Conservation (phyloP, 2,797 vertebrate species). For the Tiaroga cobitis region DNA sequence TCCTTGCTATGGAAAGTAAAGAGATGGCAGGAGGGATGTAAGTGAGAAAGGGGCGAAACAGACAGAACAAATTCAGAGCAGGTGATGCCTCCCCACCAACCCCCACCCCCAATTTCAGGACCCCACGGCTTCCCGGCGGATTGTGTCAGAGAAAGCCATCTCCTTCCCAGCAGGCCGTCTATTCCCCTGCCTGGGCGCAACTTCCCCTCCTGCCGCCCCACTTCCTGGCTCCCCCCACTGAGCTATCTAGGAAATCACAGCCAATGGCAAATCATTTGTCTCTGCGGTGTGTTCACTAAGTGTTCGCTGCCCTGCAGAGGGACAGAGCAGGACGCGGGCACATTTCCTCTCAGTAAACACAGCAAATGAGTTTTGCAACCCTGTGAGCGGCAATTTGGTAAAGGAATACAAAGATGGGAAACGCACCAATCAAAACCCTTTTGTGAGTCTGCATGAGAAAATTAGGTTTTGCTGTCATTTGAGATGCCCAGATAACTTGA, state of each 20-base stretch:
- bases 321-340: constrained; percentile 26
- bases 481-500: constrained; percentile 18
- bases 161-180: constrained; percentile 78
- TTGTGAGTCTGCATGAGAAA: constrained; percentile 20
- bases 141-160: constrained; percentile 81
- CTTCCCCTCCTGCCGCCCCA: constrained; percentile 65
- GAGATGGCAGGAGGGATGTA: constrained; percentile 5
- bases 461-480: constrained; percentile 43
- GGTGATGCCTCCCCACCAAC: constrained; percentile 58
- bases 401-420: constrained; percentile 61
- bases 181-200: constrained; percentile 70
- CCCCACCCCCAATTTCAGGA: constrained; percentile 66
- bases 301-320: constrained; percentile 49
- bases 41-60: constrained; percentile 53
- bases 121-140: constrained; percentile 71
- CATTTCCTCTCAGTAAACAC: constrained; percentile 52
- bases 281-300: constrained; percentile 70
- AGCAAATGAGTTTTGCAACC: constrained; percentile 44
- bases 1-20: constrained; percentile 10
- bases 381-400: constrained; percentile 42
- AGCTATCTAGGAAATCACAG: constrained; percentile 78
- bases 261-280: constrained; percentile 76
- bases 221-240: constrained; percentile 73
- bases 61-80: constrained; percentile 68
- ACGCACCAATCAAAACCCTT: background rate